Evolutionary conservation across 2,113 vertebrate genomes (phyloP), one percentile per base, ranked within the genome.

Genomic region (Mormyrus lacerda): DNA sequence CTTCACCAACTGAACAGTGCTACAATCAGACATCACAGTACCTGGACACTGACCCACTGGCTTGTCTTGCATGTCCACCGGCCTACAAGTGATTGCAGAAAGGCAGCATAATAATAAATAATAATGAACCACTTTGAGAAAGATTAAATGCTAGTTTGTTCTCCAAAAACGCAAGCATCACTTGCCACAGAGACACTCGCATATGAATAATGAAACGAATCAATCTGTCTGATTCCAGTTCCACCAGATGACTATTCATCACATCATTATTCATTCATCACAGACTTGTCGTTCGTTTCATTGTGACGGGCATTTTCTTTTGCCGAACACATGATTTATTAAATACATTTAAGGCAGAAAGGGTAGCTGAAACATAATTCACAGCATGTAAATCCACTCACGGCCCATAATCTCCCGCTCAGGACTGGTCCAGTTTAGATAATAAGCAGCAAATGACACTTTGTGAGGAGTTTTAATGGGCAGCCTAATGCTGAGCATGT

Each of bases 141-240:
- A 58, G 53, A 61, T 27, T 47, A 61, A 61, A 45, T 58, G 50
- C 17, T 61, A 83, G 76, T 84, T 89, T 85, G 48, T 27, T 85
- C 51, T 58, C 39, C 47, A 89, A 89, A 89, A 55, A 45, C 48
- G 21, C 27, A 27, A 58, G 48, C 35, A 27, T 61, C 42, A 8
- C 88, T 58, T n/a, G 76, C 27, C 9, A 58, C 24, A 45, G 51
- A 89, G 50, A 84, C 27, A 24, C 50, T 85, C 8, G 1, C 5
- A 3, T 58, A 17, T 61, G 79, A 89, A 61, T 42, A 89, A 89
- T 58, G 50, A 89, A 89, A 84, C 42, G n/a, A 84, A 84, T 58
- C 76, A 58, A 89, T 84, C 50, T 85, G 76, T 89, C 79, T 44
- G 48, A 24, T 79, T 61, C 39, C 55, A 21, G 35, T 44, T 61